Base-by-base conservation (phyloP, 2,797 vertebrate species). In the Pangasius mekongensis region DNA sequence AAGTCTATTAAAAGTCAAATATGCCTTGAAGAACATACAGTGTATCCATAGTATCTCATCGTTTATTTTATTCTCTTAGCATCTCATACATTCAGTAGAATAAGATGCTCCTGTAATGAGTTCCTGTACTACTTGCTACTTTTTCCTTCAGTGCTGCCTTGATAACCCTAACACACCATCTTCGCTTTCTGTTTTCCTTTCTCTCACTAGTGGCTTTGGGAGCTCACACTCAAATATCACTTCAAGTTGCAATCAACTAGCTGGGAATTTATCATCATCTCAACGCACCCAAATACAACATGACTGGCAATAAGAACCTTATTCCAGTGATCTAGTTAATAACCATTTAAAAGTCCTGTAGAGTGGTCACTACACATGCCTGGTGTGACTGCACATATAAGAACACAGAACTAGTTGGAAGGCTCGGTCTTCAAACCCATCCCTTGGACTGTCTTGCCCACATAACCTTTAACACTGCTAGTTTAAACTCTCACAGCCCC, bases 181-280 rank as follows among this genome's bases (percentile, higher is more conserved):
- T 84, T 90, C 91, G 80, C 94, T 87, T 94, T 91, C 93, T 73
- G 87, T 33, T 47, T 91, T 89, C 92, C 85, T 90, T 92, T 81
- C 83, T 87, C 76, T 89, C 87, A 90, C 87, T 76, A 39, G 86
- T 90, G 91, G 92, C 92, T 95, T 92, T 93, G 92, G 89, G 84
- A 89, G 92, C 90, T 90, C 92, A 86, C 88, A 84, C 88, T 83
- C 87, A 58, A 83, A 84, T 91, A 85, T 87, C 88, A 73, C 91
- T 87, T 89, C 76, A 85, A 43, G 69, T 84, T 81, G 84, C 54
- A 56, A 81, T 69, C 82, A 47, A 43, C 84, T 54, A 33, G 67
- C 52, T 66, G 67, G 0, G 20, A 86, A 84, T 84, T 86, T 77
- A 62, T 62, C 58, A 58, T 64, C 71, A 56, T 76, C 22, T 64